Evolutionary conservation across 2,888 invertebrate species (phyloP).

Genomic region (Barypeithes pellucidus): DNA sequence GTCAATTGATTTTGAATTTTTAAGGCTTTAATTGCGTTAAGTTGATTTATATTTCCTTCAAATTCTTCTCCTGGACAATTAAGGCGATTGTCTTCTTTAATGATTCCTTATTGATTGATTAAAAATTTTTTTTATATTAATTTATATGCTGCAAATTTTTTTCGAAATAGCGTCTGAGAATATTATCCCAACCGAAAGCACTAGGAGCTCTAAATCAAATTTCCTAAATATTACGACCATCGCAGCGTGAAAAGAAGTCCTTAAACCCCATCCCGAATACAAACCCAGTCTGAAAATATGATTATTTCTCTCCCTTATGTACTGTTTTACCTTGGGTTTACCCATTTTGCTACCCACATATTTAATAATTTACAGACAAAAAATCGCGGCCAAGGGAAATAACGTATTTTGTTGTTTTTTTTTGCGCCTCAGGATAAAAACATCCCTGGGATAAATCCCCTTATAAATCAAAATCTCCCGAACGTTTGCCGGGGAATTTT

Average conservation of each 20-base stretch:
- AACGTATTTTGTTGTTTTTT: conserved; percentile 21
- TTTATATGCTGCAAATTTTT: too few species aligned
- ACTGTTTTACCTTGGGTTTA: conserved; percentile 13
- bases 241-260: not conserved
- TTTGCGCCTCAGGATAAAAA: conserved; percentile 11
- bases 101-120: too few species aligned
- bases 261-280: not conserved
- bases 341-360: conserved; percentile 21
- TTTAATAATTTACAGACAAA: conserved; percentile 24
- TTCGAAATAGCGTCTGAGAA: too few species aligned
- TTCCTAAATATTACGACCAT: not conserved
- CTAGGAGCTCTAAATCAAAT: conserved; percentile 1
- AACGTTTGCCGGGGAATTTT: conserved; percentile 29
- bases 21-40: too few species aligned
- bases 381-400: conserved; percentile 12
- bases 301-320: conserved; percentile 16
- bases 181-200: not conserved
- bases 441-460: conserved; percentile 23
- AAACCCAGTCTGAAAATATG: conserved; percentile 7
- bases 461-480: conserved; percentile 28
- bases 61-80: too few species aligned
- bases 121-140: too few species aligned
- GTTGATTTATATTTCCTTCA: too few species aligned
- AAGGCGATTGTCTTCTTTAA: too few species aligned
- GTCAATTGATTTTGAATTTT: too few species aligned